These are phyloP conservation scores for Pluvianellus socialis DNA, from an alignment of 2,113 vertebrate genomes.

Conservation along the genomic window DNA sequence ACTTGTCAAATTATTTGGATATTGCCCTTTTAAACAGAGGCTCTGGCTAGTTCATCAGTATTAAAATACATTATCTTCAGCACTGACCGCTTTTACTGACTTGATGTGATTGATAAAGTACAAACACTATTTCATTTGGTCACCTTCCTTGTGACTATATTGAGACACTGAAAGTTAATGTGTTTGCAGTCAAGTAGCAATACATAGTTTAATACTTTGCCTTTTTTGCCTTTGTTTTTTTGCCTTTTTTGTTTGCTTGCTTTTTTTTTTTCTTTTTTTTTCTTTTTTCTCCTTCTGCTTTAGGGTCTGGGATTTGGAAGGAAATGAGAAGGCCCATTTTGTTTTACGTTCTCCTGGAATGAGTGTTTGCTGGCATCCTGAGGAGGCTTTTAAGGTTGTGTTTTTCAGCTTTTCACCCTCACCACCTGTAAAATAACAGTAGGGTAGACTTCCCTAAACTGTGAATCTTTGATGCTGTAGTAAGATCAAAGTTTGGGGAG, in stretches of 20 bases:
- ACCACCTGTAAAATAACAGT: neutral
- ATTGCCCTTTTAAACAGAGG: neutral
- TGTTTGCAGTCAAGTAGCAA: neutral
- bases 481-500: neutral
- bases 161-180: neutral
- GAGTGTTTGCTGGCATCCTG: constrained; percentile 96
- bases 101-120: neutral
- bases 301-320: constrained; percentile 94
- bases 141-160: neutral
- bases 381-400: constrained; percentile 89
- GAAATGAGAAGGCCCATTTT: constrained; percentile 84
- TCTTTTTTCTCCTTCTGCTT: neutral
- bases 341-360: constrained; percentile 91
- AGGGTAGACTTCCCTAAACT: neutral
- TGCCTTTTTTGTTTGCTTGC: no score
- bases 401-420: neutral
- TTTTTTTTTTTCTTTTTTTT: no score
- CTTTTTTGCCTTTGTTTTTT: neutral
- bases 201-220: neutral
- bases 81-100: neutral
- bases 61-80: neutral
- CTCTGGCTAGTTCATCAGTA: neutral
- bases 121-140: neutral
- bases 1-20: neutral
- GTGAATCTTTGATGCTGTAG: neutral